Evolutionary conservation across 2,113 vertebrate species (phyloP), one percentile per base, ranked within the genome.

Genomic region (Otocyon megalotis): DNA sequence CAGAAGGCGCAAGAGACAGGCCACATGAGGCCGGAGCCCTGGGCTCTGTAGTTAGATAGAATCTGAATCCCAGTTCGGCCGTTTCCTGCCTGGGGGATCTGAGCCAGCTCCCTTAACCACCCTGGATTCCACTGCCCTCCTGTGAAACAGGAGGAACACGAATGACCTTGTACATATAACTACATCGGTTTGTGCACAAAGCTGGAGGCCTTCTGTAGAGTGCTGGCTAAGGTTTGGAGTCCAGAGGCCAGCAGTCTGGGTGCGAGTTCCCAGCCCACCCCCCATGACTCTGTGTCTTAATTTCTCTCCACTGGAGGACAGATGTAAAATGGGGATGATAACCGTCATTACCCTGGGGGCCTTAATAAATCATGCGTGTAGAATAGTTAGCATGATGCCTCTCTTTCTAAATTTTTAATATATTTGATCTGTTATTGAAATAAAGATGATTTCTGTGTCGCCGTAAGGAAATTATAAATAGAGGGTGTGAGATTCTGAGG

Each of bases 91-190:
- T 16, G 56, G 17, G 6, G 2, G 20, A 35, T 28, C 24, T 3
- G 5, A 60, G n/a, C 30, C 43, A 11, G 1, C 14, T n/a, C 4
- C 26, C 4, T 35, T 9, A 4, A 8, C 5, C n/a, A 17, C 6
- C 2, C 8, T 17, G 77, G 13, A 4, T 3, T 65, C 74, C 35
- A 24, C 2, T 35, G 30, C 19, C 43, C 14, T 56, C 12, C 1
- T 12, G 0, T 53, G 32, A 19, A 50, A 54, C 17, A 19, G 5
- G 8, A 56, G 3, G 10, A 4, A 13, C 3, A 12, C 28, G 3
- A 11, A 15, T 6, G 1, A 4, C 53, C 20, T 82, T 2, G 1
- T 30, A 15, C 19, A 32, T 8, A 11, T 2, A 1, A 8, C 3
- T 5, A 4, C 26, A 10, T 14, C 4, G 32, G 3, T 87, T 5